Conservation (phyloP, 2,888 invertebrate species). For the Allygus modestus region DNA sequence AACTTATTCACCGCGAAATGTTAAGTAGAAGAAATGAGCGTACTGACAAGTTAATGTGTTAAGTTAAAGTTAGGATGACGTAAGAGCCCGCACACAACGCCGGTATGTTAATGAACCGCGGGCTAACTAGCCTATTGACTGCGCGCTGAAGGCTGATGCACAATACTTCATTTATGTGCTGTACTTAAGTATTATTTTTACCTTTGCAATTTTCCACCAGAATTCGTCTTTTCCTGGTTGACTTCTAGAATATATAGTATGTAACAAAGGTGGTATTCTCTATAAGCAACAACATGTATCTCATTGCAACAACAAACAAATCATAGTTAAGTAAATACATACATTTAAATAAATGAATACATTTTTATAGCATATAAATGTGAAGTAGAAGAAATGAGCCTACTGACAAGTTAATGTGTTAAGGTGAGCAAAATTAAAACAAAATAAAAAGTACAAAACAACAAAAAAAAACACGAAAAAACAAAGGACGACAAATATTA, state of each 20-base stretch:
- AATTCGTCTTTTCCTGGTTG: no score
- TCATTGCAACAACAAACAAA: no score
- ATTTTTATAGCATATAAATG: no score
- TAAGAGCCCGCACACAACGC: background rate
- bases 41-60: background rate
- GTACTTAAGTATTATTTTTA: background rate
- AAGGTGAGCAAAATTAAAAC: no score
- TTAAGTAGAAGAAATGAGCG: background rate
- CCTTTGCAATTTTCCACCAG: background rate
- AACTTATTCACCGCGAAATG: background rate
- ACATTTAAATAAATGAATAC: no score
- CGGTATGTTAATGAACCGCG: background rate
- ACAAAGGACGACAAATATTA: no score
- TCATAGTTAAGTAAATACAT: no score
- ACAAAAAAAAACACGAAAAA: no score
- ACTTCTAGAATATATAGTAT: no score
- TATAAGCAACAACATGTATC: no score
- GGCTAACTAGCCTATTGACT: constrained; percentile 36
- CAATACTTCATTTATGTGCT: constrained; percentile 11
- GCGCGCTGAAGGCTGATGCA: background rate
- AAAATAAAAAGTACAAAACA: no score
- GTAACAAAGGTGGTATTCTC: no score
- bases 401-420: background rate
- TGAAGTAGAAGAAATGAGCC: background rate
- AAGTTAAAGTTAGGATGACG: background rate